Evolutionary conservation across 1,140 invertebrate species (phyloP), one percentile per base, ranked within the genome.

Genomic region (Drosophila arawakana): DNA sequence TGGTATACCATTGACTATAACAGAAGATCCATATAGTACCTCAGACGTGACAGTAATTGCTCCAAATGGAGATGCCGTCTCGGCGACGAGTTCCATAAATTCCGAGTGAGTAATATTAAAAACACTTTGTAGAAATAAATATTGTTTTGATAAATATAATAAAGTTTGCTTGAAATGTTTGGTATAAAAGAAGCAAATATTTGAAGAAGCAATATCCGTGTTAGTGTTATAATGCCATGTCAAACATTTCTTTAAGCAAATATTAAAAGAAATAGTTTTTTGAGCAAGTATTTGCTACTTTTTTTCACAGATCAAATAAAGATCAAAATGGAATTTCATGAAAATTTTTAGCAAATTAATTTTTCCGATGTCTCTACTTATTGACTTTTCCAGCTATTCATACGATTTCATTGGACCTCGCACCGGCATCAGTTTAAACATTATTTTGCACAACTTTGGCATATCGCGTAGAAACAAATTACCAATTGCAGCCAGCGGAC

Each of bases 1-100:
- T 35, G 46, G 46, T 11, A 9, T 21, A 21, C 5, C 6, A 2
- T 7, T 13, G 2, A 6, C 1, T 7, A 11, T 13, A 11, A 13
- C n/a, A 11, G 30, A 18, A 39, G 37, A 41, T 11, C 15, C 54
- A 11, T 11, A 57, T 8, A 41, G 9, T 7, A 57, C 34, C 9
- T 11, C 54, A 4, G 3, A 10, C 0, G 7, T 39, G 2, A 25
- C 54, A n/a, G 18, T 57, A 7, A 2, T 57, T 3, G 54, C 54
- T 3, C 54, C 54, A 8, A 57, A 57, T 41, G 54, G 54, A 3
- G 54, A 57, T 41, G 54, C 54, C 7, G 30, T 57, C 2, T 9
- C 54, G 5, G 54, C 37, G 10, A 57, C 37, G 8, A 57, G 54
- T 57, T 57, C 18, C 37, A 57, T 57, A 3, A 57, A 57, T 21